phyloP scores from a whole-genome alignment of 2,113 vertebrate species.

The Chamaea fasciata region DNA sequence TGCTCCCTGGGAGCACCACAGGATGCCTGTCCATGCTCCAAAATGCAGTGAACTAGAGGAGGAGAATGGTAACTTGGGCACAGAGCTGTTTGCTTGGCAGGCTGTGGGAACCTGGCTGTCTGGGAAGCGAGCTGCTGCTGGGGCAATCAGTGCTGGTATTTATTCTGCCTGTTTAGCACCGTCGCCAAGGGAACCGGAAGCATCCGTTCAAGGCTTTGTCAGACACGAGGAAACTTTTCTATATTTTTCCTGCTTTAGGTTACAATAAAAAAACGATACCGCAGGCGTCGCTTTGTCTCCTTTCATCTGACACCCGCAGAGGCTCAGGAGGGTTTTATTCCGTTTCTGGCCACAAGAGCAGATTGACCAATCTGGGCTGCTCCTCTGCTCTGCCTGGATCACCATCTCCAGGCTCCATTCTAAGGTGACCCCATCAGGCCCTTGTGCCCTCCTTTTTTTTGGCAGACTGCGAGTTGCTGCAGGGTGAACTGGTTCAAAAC shows the following conservation, averaged over 20 bases:
- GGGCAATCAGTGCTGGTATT: conserved; percentile 7
- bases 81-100: not conserved
- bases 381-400: not conserved
- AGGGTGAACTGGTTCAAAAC: not conserved
- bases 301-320: not conserved
- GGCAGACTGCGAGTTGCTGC: fast-evolving
- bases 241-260: conserved; percentile 12
- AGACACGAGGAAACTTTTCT: conserved; percentile 33
- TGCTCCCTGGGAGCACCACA: not conserved
- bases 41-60: not conserved
- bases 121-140: not conserved
- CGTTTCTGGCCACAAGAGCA: fast-evolving
- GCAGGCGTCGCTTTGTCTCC: not conserved
- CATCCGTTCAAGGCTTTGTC: conserved; percentile 3
- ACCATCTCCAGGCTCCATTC: not conserved
- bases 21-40: not conserved
- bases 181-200: conserved; percentile 67
- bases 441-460: not conserved
- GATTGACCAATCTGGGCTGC: not conserved
- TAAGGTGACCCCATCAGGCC: not conserved
- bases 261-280: not conserved
- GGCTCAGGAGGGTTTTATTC: fast-evolving
- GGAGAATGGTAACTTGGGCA: not conserved
- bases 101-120: not conserved
- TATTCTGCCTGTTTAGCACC: conserved; percentile 27